Conservation (phyloP, 2,888 invertebrate species). For the Drosophila neonasuta region DNA sequence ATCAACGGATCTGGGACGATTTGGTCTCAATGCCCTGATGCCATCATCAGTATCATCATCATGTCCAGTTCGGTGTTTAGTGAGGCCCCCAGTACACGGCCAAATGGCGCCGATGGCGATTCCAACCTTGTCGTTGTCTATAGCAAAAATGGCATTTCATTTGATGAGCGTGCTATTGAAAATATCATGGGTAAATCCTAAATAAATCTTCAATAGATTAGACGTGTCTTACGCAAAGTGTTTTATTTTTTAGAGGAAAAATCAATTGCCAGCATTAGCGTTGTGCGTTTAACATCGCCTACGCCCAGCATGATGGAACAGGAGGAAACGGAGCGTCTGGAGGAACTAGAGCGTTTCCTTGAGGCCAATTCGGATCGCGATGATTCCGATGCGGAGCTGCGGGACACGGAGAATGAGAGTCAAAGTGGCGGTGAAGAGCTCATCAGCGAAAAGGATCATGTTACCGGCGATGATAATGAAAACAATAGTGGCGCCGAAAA, state of each 20-base stretch:
- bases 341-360: constrained; percentile 59
- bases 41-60: constrained; percentile 36
- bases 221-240: background rate
- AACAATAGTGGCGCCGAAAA: constrained; percentile 59
- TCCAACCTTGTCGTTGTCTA: constrained; percentile 89
- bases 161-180: constrained; percentile 90
- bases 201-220: background rate
- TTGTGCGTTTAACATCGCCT: constrained; percentile 84
- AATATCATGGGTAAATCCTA: constrained; percentile 88
- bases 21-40: constrained; percentile 27
- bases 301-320: constrained; percentile 82
- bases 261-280: constrained; percentile 85
- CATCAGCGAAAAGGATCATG: constrained; percentile 58
- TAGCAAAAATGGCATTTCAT: constrained; percentile 93
- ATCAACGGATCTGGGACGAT: constrained; percentile 9
- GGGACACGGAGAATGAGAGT: constrained; percentile 81
- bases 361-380: constrained; percentile 54
- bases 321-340: constrained; percentile 73
- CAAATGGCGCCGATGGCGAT: constrained; percentile 66
- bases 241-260: constrained; percentile 80
- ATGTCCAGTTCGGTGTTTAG: constrained; percentile 82
- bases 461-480: constrained; percentile 62
- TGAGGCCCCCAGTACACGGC: constrained; percentile 66
- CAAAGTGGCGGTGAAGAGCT: constrained; percentile 53
- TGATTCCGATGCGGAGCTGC: constrained; percentile 84